A percentile compares a stretch with the other conserved stretches of the same genome.
phyloP scores from a whole-genome alignment of 2,113 vertebrate genomes.

The Turnix velox region DNA sequence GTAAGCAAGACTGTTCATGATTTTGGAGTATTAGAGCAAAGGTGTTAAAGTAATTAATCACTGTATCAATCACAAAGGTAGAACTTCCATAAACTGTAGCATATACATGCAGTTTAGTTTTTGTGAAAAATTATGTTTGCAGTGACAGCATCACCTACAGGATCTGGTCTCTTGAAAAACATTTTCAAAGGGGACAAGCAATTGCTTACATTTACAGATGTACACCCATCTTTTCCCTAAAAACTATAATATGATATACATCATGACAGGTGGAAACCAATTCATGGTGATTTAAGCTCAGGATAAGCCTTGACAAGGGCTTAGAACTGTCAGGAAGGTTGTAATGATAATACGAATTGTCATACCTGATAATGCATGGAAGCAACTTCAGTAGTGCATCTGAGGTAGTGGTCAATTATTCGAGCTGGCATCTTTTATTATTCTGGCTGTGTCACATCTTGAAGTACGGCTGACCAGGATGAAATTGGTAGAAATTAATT shows the following conservation, averaged over 20 bases:
- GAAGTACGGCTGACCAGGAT: not conserved
- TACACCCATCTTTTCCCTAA: not conserved
- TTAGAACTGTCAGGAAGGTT: not conserved
- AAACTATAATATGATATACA: not conserved
- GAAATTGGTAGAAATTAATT: not conserved
- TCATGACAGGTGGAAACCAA: not conserved
- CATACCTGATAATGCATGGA: not conserved
- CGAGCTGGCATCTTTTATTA: not conserved
- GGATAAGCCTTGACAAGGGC: not conserved
- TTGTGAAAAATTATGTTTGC: rapidly evolving
- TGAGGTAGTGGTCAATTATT: not conserved
- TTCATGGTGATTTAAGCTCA: not conserved
- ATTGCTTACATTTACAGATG: not conserved
- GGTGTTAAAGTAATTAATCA: not conserved
- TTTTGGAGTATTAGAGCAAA: not conserved
- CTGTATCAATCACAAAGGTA: not conserved
- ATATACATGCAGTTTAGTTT: rapidly evolving
- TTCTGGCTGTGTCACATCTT: not conserved
- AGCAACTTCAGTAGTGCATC: not conserved
- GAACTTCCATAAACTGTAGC: not conserved
- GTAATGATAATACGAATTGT: no score
- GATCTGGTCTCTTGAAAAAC: rapidly evolving
- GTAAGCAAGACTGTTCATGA: not conserved
- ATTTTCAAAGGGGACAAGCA: rapidly evolving
- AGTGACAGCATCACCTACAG: not conserved